Evolutionary conservation across 2,113 vertebrate species (phyloP).

Genomic region (Pyrgilauda ruficollis): DNA sequence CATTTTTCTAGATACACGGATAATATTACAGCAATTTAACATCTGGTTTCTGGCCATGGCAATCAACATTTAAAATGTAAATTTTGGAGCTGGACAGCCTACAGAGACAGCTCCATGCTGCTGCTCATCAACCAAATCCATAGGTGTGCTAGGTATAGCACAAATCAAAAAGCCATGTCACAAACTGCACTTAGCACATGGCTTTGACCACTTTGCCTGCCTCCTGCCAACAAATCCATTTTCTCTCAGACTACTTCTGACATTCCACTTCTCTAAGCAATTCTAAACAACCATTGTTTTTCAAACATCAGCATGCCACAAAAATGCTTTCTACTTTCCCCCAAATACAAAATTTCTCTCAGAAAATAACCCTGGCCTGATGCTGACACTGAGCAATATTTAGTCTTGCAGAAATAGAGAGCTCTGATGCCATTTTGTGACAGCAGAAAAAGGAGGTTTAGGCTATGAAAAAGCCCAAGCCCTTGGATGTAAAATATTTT

Average conservation of each 20-base stretch:
- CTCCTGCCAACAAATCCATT: conserved; percentile 56
- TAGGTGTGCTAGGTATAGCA: neutral
- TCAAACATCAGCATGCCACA: conserved; percentile 51
- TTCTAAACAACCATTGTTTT: conserved; percentile 61
- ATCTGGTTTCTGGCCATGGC: neutral
- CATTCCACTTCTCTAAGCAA: conserved; percentile 56
- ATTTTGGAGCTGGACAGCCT: neutral
- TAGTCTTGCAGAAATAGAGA: neutral
- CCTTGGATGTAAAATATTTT: neutral
- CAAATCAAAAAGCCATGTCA: neutral
- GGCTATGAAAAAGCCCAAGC: neutral
- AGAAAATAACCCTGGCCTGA: neutral
- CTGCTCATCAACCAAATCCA: neutral
- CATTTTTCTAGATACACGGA: neutral
- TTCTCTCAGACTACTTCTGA: conserved; percentile 31
- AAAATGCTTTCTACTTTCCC: conserved; percentile 55
- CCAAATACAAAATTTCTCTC: conserved; percentile 10
- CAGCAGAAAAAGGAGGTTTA: neutral
- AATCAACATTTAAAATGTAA: neutral
- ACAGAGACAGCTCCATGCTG: neutral
- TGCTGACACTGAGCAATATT: neutral
- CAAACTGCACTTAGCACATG: neutral
- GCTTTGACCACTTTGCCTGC: neutral
- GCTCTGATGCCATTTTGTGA: neutral
- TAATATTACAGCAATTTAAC: neutral